These are phyloP conservation scores for Holothuria leucospilota DNA, from an alignment of 53 echinoderm and acorn worm genomes.

Conservation along the genomic window DNA sequence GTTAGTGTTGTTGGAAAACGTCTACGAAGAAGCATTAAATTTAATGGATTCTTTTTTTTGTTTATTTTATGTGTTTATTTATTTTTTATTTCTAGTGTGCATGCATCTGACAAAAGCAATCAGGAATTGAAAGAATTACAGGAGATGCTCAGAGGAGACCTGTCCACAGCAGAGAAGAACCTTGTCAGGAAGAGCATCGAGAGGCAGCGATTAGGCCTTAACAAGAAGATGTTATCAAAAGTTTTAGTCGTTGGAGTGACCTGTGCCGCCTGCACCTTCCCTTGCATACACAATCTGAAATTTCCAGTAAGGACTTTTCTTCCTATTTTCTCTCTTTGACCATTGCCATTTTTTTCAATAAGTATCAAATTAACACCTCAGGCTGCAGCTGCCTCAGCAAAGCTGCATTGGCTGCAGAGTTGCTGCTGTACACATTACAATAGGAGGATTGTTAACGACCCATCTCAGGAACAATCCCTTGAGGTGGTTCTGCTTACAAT, in stretches of 20 bases:
- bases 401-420: no score
- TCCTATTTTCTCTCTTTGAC: background rate
- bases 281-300: conserved; percentile 80
- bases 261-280: conserved; percentile 96
- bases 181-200: conserved; percentile 81
- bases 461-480: no score
- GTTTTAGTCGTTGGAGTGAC: conserved; percentile 93
- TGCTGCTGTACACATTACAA: no score
- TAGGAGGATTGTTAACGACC: no score
- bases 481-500: no score
- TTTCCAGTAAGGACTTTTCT: conserved; percentile 81
- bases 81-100: conserved; percentile 65
- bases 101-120: conserved; percentile 89
- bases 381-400: no score
- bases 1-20: no score
- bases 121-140: conserved; percentile 86
- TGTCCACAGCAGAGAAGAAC: conserved; percentile 78
- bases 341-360: background rate
- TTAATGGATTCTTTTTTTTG: background rate
- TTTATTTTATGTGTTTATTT: background rate
- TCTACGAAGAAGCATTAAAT: background rate
- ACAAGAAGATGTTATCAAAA: conserved; percentile 76
- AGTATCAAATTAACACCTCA: background rate
- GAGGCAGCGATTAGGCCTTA: conserved; percentile 79
- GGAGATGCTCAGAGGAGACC: conserved; percentile 88